Evolutionary conservation across 2,888 invertebrate genomes (phyloP).

Genomic region (Podotricha telesiphe): DNA sequence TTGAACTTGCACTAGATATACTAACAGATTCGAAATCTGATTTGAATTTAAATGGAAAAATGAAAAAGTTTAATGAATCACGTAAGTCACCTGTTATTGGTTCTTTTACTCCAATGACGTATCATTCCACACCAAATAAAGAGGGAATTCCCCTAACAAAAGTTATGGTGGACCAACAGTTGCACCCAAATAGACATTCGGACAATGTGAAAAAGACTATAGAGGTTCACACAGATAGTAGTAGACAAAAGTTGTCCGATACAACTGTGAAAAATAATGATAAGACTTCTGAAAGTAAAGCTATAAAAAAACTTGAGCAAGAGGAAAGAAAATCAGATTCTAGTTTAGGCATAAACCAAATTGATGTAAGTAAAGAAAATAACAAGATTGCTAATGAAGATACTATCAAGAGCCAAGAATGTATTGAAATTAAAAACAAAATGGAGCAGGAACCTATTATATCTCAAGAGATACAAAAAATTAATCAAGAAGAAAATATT

Average conservation of each 20-base stretch:
- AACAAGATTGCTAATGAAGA: background rate
- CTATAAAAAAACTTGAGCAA: conserved; percentile 7
- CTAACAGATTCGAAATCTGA: conserved; percentile 61
- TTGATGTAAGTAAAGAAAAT: background rate
- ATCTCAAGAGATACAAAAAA: background rate
- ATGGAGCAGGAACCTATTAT: background rate
- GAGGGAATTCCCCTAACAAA: conserved; percentile 76
- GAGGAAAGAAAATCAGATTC: background rate
- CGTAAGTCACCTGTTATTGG: conserved; percentile 74
- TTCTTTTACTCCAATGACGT: conserved; percentile 73
- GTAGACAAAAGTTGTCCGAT: conserved; percentile 59
- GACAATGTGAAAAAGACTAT: conserved; percentile 77
- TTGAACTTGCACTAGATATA: conserved; percentile 54
- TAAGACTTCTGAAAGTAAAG: conserved; percentile 31
- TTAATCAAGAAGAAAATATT: background rate
- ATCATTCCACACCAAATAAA: conserved; percentile 77
- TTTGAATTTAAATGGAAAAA: conserved; percentile 67
- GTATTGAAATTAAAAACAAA: conserved; percentile 6
- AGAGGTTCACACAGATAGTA: conserved; percentile 73
- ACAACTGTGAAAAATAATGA: conserved; percentile 44
- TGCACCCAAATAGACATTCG: conserved; percentile 73
- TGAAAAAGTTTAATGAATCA: conserved; percentile 71
- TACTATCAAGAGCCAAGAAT: background rate
- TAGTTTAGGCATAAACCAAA: background rate
- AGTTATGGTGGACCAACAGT: conserved; percentile 75